These are phyloP conservation scores for Hoplias malabaricus DNA, from an alignment of 2,113 vertebrate species.

Conservation along the genomic window DNA sequence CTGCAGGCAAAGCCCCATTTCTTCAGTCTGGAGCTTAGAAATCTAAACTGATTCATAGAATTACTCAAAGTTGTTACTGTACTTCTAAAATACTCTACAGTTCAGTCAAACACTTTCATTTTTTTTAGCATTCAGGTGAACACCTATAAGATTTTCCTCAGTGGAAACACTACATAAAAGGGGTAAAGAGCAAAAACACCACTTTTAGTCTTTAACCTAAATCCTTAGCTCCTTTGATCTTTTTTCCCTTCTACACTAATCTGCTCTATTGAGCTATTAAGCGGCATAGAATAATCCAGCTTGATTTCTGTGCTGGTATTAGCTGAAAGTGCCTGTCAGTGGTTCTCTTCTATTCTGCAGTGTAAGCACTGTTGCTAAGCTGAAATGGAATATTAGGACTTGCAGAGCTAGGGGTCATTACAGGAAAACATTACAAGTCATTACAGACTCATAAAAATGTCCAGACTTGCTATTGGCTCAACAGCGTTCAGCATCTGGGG, in stretches of 20 bases:
- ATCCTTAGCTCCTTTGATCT: background rate
- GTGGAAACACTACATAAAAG: too few species aligned
- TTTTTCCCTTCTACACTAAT: background rate
- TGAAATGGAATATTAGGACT: conserved; percentile 9
- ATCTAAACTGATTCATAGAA: background rate
- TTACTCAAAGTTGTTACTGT: background rate
- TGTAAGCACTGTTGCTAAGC: conserved; percentile 5
- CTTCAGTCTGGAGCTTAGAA: too few species aligned
- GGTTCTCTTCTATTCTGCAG: background rate
- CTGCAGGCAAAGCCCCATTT: background rate
- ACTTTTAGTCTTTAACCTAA: too few species aligned
- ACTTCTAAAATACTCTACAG: too few species aligned
- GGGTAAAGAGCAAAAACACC: too few species aligned
- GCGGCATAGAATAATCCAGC: background rate
- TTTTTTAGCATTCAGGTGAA: too few species aligned
- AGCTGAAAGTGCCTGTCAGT: background rate
- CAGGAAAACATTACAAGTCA: too few species aligned
- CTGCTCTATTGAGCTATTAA: background rate
- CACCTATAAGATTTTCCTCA: too few species aligned
- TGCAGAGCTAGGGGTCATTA: background rate
- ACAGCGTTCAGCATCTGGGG: too few species aligned
- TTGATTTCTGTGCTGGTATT: background rate
- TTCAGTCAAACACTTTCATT: too few species aligned
- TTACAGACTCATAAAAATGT: too few species aligned
- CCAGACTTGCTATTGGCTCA: too few species aligned